Evolutionary conservation across 2,797 vertebrate species (phyloP).

Genomic region (Anas bernieri): DNA sequence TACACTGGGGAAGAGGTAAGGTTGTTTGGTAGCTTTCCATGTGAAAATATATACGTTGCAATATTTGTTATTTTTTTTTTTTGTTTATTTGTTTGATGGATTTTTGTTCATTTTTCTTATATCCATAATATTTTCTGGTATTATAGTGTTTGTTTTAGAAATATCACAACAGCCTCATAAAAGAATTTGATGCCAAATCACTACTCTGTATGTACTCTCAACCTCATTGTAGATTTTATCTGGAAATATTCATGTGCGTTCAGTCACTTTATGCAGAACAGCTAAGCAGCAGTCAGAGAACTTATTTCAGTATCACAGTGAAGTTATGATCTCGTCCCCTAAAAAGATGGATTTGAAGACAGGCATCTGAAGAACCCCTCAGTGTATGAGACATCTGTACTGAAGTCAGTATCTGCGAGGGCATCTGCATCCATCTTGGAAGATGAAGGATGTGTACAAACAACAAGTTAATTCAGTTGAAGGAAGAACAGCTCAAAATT

Average conservation of each 20-base stretch:
- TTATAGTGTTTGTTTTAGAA: slow-evolving; percentile 26
- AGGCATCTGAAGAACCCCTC: neutral
- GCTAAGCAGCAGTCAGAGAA: neutral
- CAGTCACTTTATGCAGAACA: neutral
- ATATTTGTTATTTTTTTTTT: neutral
- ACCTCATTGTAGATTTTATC: neutral
- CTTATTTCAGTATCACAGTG: neutral
- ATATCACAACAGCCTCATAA: neutral
- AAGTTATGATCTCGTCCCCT: neutral
- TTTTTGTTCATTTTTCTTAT: neutral
- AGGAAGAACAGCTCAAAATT: neutral
- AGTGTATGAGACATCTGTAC: neutral
- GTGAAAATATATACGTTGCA: neutral
- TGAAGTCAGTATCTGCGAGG: neutral
- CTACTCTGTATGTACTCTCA: neutral
- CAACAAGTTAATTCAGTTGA: neutral
- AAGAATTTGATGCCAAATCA: slow-evolving; percentile 35
- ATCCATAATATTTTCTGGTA: neutral
- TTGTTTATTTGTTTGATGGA: neutral
- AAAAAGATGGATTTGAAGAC: neutral
- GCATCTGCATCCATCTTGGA: neutral
- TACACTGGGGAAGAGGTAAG: neutral
- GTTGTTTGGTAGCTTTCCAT: neutral
- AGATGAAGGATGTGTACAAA: neutral
- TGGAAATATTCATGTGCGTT: neutral